phyloP scores from a whole-genome alignment of 2,113 vertebrate genomes.

The Dasyprocta punctata region DNA sequence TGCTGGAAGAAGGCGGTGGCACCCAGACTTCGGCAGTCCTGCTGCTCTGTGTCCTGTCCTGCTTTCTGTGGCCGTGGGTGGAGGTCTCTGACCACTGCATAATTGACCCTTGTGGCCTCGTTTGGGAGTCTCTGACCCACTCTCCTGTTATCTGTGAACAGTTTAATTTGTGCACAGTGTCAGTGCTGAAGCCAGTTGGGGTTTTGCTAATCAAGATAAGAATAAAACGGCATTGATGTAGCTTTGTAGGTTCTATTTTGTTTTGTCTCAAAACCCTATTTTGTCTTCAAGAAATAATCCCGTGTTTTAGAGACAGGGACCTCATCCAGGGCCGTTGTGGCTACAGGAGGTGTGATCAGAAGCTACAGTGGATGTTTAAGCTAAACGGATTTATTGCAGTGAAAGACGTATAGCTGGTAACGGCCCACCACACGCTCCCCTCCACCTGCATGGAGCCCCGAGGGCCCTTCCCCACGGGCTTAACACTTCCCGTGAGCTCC shows the following conservation, averaged over 20 bases:
- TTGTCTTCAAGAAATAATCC: background rate
- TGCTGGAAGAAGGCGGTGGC: background rate
- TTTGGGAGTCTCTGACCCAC: background rate
- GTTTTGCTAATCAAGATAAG: background rate
- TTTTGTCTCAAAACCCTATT: background rate
- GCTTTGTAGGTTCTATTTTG: constrained; percentile 14
- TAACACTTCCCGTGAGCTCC: background rate
- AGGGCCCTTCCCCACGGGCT: background rate
- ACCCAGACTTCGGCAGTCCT: background rate
- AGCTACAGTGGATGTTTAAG: background rate
- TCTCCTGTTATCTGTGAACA: background rate
- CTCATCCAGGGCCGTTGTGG: background rate
- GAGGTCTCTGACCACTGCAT: background rate
- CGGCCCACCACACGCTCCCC: background rate
- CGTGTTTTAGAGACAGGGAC: background rate
- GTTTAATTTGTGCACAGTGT: background rate
- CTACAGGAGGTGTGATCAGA: background rate
- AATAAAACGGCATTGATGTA: background rate
- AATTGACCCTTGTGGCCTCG: background rate
- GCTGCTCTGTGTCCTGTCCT: background rate
- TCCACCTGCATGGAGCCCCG: background rate
- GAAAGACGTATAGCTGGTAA: background rate
- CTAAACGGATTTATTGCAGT: background rate
- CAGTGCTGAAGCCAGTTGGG: background rate
- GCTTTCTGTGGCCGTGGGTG: background rate